These are phyloP conservation scores for Cataglyphis rosenhaueri DNA, from an alignment of 2,888 invertebrate genomes.

Conservation along the genomic window DNA sequence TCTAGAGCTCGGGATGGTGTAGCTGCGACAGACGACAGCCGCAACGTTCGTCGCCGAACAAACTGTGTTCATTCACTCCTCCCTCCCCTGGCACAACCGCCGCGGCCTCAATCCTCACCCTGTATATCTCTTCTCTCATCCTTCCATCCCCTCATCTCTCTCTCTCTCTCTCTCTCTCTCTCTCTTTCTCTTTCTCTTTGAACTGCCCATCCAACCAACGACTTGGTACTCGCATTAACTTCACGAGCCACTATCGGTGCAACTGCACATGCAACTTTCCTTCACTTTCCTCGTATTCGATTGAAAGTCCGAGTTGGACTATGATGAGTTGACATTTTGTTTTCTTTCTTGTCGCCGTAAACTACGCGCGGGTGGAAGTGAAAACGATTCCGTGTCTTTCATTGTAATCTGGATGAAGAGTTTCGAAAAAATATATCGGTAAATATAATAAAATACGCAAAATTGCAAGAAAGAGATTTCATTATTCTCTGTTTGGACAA, in stretches of 20 bases:
- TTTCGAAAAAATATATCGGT: not conserved
- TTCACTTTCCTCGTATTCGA: slow-evolving; percentile 66
- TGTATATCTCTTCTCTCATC: slow-evolving; percentile 8
- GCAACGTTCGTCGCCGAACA: slow-evolving; percentile 77
- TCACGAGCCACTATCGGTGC: slow-evolving; percentile 63
- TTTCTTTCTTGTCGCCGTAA: slow-evolving; percentile 53
- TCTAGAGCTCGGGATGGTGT: slow-evolving; percentile 58
- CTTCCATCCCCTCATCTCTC: slow-evolving; percentile 26
- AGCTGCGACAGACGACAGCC: slow-evolving; percentile 78
- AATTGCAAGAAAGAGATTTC: not conserved
- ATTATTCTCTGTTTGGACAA: not conserved
- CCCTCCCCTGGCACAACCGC: slow-evolving; percentile 38
- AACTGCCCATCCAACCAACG: slow-evolving; percentile 51
- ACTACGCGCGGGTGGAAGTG: not conserved
- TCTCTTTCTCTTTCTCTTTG: slow-evolving; percentile 34
- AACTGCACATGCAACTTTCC: slow-evolving; percentile 73
- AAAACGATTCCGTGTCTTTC: not conserved
- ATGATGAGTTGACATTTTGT: slow-evolving; percentile 62
- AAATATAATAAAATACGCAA: not conserved
- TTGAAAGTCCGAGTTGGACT: slow-evolving; percentile 66
- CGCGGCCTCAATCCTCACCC: slow-evolving; percentile 32
- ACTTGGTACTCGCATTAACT: slow-evolving; percentile 53
- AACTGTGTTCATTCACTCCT: slow-evolving; percentile 70
- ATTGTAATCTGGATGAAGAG: not conserved
- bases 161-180: slow-evolving; percentile 29